Evolutionary conservation across 2,888 invertebrate genomes (phyloP), one percentile per base, ranked within the genome.

Genomic region (Ptychoptera contaminata): DNA sequence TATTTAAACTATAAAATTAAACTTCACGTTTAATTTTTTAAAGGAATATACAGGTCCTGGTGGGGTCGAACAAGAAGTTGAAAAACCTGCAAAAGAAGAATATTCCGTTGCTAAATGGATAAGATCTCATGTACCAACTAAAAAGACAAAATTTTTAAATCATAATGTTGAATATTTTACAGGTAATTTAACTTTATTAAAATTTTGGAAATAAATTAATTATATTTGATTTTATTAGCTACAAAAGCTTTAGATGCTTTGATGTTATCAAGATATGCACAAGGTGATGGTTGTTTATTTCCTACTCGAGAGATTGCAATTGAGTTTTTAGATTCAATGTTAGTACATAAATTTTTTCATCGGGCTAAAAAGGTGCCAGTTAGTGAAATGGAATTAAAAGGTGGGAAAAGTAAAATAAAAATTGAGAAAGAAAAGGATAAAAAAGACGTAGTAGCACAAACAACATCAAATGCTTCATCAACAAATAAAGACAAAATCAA

Each of bases 91-190:
- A 1, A 93, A 91, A 63, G 86, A 92, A 47, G 94, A 97, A 63
- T 91, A 90, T 63, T 75, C 81, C 1, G 77, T 98, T 39, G 97
- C 94, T 1, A 91, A 91, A 63, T 94, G 91, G 84, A 70, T 98
- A 54, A 82, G 90, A 44, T 86, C 87, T 52, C 92, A 93, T 67
- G 82, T 94, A 16, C 91, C 88, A 32, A 85, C 83, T 3, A 94
- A 96, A 69, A 91, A 88, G 63, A 96, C 94, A 0, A 94, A 93
- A 65, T 91, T 97, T 62, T 74, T 94, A 42, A 91, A 88, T 59
- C 96, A 97, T 63, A 85, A 91, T 65, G 96, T 97, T 10, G 90
- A 93, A 62, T 97, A 94, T 67, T 97, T 97, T 59, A 90, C 90
- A 52, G 90, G 92, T 78, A 69, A 58, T 56, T 55, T 30, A 16